Evolutionary conservation across 2,888 invertebrate species (phyloP), one percentile per base, ranked within the genome.

Genomic region (Entomobrya proxima): DNA sequence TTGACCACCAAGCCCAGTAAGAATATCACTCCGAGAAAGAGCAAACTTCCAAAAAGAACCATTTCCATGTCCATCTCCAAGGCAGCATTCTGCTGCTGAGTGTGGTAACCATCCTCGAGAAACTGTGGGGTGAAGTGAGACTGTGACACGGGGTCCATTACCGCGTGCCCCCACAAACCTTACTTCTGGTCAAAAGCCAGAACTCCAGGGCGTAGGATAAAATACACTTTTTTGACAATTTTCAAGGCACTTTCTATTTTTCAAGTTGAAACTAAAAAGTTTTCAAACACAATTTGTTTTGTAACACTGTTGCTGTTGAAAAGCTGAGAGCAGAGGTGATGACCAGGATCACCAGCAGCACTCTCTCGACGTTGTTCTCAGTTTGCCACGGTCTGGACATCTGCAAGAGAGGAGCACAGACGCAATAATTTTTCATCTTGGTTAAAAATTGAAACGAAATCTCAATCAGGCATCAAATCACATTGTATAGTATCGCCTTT

Each of bases 1-100:
- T 89, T 89, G 21, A 85, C 76, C 11, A 86, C n/a, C 11, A 88
- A 40, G n/a, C 88, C 88, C 32, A 84, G 75, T 9, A 82, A 13
- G 27, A 88, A 87, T 2, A 88, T 37, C 9, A 80, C 74, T 74
- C 75, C 85, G 5, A 85, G 32, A 24, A 75, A 52, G 11, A 40
- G 11, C 15, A 85, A 47, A 6, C 61, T 61, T 61, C 78, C 85
- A 21, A 58, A 21, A 11, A 85, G 24, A 2, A 72, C 11, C 13
- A 75, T 27, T 13, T 64, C 55, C n/a, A 27, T 78, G 72, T 47
- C 72, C 24, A 67, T 50, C 24, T 4, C 35, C 50, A 44, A 24
- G 27, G 18, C 64, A 24, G 52, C 52, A 27, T 76, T 35, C 35
- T 13, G 44, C n/a, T 44, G 2, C 44, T 15, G 44, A 44, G 44